Conservation (phyloP, 1,140 invertebrate species). For the Pseudomyrmex sp. region DNA sequence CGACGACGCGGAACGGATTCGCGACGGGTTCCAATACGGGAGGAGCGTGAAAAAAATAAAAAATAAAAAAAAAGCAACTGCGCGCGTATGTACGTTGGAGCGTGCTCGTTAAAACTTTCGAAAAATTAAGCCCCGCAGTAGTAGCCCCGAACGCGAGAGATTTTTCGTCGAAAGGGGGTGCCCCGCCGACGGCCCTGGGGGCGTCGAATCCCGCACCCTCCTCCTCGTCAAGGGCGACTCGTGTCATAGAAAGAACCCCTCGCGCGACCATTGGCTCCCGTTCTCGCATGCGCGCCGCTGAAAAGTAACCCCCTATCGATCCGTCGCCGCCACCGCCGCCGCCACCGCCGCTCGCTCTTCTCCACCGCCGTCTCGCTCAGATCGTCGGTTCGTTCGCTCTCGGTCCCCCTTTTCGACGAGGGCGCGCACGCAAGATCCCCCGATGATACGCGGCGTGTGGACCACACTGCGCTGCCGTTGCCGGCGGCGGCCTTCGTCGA, state of each 20-base stretch:
- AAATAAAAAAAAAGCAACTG: no score
- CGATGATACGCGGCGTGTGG: conserved; percentile 75
- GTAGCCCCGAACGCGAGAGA: conserved; percentile 13
- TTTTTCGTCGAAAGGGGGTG: conserved; percentile 53
- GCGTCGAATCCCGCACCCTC: conserved; percentile 57
- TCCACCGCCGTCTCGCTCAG: not conserved
- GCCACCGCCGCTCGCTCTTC: conserved; percentile 21
- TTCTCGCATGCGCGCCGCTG: conserved; percentile 66
- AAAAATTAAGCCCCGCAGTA: conserved; percentile 34
- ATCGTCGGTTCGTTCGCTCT: conserved; percentile 11
- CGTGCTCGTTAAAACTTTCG: conserved; percentile 39
- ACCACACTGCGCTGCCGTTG: conserved; percentile 63
- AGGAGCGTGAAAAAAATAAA: not conserved
- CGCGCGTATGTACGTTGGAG: not conserved
- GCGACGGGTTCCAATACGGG: not conserved
- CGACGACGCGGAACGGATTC: not conserved
- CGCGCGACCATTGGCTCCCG: conserved; percentile 66
- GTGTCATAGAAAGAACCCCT: conserved; percentile 68
- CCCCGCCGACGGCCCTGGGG: conserved; percentile 79
- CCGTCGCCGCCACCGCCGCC: conserved; percentile 45
- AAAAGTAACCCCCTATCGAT: conserved; percentile 70
- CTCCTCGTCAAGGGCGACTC: conserved; percentile 72
- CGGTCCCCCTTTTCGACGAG: conserved; percentile 28
- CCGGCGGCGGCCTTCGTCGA: conserved; percentile 38
- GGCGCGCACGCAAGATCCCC: conserved; percentile 79